Conservation (phyloP, 2,797 vertebrate species). For the Trachops cirrhosus region DNA sequence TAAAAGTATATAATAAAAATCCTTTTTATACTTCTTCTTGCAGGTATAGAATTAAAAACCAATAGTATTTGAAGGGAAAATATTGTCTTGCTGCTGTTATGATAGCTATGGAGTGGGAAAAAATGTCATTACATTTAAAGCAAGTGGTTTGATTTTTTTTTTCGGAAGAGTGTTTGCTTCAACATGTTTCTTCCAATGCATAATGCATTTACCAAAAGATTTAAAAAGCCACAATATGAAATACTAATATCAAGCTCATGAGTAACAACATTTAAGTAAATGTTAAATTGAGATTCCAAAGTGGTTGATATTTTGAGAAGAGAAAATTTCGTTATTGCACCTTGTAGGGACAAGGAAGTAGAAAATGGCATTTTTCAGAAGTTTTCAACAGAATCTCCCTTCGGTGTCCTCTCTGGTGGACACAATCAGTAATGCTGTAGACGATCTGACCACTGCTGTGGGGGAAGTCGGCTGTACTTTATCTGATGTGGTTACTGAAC, state of each 20-base stretch:
- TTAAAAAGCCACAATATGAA: slow-evolving; percentile 45
- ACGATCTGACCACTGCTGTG: slow-evolving; percentile 88
- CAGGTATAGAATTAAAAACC: slow-evolving; percentile 81
- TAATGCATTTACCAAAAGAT: slow-evolving; percentile 60
- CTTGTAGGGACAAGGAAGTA: slow-evolving; percentile 53
- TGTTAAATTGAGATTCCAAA: slow-evolving; percentile 46
- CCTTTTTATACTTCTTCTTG: slow-evolving; percentile 81
- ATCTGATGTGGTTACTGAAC: slow-evolving; percentile 93
- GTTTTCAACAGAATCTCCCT: slow-evolving; percentile 92
- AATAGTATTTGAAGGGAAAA: slow-evolving; percentile 72
- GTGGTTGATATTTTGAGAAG: slow-evolving; percentile 61
- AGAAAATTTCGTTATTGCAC: slow-evolving; percentile 16
- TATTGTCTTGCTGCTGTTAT: slow-evolving; percentile 59
- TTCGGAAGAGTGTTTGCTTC: slow-evolving; percentile 72
- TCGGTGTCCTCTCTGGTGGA: slow-evolving; percentile 92
- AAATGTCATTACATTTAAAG: slow-evolving; percentile 46
- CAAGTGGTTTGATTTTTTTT: slow-evolving; percentile 73
- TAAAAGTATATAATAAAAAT: slow-evolving; percentile 71
- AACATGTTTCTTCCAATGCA: slow-evolving; percentile 55
- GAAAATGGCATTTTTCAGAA: slow-evolving; percentile 96
- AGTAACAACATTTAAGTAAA: slow-evolving; percentile 55
- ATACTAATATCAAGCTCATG: slow-evolving; percentile 48
- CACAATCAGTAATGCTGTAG: slow-evolving; percentile 89
- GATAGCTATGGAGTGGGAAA: slow-evolving; percentile 60
- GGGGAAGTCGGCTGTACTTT: slow-evolving; percentile 90